Percentiles rank a stretch among this genome's conserved stretches.
Evolutionary conservation across 2,888 invertebrate genomes (phyloP).

Genomic region (Athrips mouffetella): DNA sequence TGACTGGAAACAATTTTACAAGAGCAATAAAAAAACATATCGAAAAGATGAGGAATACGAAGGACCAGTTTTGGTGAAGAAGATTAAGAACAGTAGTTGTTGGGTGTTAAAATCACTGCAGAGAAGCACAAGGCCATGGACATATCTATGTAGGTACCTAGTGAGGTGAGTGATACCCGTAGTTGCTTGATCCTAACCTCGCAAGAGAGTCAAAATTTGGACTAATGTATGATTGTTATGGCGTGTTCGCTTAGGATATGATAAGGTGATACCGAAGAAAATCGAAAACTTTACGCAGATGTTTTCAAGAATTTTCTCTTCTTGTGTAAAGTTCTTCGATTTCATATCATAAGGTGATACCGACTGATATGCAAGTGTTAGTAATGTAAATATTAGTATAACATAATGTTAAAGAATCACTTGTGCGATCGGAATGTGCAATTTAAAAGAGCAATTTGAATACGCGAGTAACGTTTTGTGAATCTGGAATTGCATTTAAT

Average conservation of each 20-base stretch:
- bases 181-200: slow-evolving; percentile 40
- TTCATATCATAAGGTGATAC: slow-evolving; percentile 36
- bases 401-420: slow-evolving; percentile 53
- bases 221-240: slow-evolving; percentile 25
- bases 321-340: background rate
- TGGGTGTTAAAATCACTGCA: background rate
- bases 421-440: slow-evolving; percentile 55
- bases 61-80: background rate
- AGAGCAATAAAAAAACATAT: too few relatives aligned
- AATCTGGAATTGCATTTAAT: slow-evolving; percentile 58
- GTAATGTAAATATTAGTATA: slow-evolving; percentile 70
- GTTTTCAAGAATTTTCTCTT: background rate
- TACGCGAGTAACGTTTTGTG: slow-evolving; percentile 36
- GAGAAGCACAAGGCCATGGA: slow-evolving; percentile 20
- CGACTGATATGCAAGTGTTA: slow-evolving; percentile 74
- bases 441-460: slow-evolving; percentile 33
- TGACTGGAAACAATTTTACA: too few relatives aligned
- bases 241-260: slow-evolving; percentile 28
- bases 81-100: background rate
- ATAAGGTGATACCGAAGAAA: slow-evolving; percentile 5
- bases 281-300: background rate
- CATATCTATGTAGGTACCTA: slow-evolving; percentile 48
- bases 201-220: slow-evolving; percentile 19
- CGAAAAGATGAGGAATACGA: background rate
- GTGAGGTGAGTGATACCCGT: slow-evolving; percentile 40